These are phyloP conservation scores for Albula goreensis DNA, from an alignment of 2,113 vertebrate species.

Conservation along the genomic window DNA sequence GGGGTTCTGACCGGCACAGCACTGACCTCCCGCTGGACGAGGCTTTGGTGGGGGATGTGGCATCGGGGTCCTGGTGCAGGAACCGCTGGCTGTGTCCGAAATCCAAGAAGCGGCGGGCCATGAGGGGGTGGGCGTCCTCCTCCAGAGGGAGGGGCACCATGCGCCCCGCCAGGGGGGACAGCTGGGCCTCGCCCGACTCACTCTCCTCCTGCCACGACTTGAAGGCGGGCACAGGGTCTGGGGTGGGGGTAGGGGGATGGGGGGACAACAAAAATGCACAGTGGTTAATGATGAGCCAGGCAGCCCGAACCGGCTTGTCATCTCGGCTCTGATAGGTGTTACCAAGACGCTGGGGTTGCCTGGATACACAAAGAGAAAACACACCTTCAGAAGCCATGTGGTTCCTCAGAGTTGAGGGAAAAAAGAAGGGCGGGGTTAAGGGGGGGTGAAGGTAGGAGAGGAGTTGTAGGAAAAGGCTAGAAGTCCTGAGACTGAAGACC, in stretches of 20 bases:
- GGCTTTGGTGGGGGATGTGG: slow-evolving; percentile 85
- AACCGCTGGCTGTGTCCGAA: slow-evolving; percentile 93
- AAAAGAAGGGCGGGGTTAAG: too few species aligned
- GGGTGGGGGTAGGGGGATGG: slow-evolving; percentile 57
- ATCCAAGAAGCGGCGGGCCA: slow-evolving; percentile 88
- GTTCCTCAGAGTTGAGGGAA: too few species aligned
- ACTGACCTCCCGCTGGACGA: slow-evolving; percentile 81
- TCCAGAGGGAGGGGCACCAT: slow-evolving; percentile 85
- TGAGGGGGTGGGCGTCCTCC: slow-evolving; percentile 80
- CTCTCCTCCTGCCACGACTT: slow-evolving; percentile 94
- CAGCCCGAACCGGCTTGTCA: neutral
- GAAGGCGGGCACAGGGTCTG: slow-evolving; percentile 92
- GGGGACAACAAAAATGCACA: slow-evolving; percentile 15
- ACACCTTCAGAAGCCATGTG: neutral
- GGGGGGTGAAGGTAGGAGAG: neutral
- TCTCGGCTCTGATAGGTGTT: neutral
- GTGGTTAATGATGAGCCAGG: neutral
- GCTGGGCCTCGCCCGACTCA: slow-evolving; percentile 91
- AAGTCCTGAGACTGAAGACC: neutral
- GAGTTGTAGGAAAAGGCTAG: neutral
- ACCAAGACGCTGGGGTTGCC: neutral
- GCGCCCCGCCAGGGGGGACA: slow-evolving; percentile 93
- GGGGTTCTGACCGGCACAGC: neutral
- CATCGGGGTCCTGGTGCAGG: slow-evolving; percentile 83
- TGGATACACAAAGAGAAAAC: neutral